phyloP scores from a whole-genome alignment of 2,797 vertebrate genomes.

The Xiphorhynchus erythropygius region DNA sequence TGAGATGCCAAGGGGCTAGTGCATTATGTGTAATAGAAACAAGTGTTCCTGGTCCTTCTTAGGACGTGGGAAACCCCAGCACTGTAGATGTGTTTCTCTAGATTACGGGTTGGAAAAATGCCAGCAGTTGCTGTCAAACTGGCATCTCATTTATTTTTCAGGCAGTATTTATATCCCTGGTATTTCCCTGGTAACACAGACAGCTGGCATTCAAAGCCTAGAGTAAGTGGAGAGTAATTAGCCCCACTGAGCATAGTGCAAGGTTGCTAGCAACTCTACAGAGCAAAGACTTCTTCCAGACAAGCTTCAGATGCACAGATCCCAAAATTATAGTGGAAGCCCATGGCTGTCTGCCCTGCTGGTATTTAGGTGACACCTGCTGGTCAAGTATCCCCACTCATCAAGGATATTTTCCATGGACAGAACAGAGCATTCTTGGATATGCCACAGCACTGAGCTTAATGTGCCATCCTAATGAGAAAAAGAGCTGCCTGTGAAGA shows the following conservation, averaged over 20 bases:
- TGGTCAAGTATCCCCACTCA: not conserved
- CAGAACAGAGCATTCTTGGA: not conserved
- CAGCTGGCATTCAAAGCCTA: not conserved
- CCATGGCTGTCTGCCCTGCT: accelerated
- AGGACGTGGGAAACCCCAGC: accelerated
- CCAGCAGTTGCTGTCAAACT: not conserved
- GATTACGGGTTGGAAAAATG: not conserved
- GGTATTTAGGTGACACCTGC: constrained; percentile 3
- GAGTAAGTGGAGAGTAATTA: not conserved
- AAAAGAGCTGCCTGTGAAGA: not conserved
- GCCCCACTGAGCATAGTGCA: not conserved
- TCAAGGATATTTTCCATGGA: not conserved
- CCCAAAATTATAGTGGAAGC: not conserved
- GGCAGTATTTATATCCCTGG: accelerated
- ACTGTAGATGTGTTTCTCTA: not conserved
- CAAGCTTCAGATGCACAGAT: not conserved
- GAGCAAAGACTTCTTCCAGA: not conserved
- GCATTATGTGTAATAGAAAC: not conserved
- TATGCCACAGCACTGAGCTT: not conserved
- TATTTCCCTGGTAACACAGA: not conserved
- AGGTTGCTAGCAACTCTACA: not conserved
- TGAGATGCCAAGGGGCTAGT: not conserved
- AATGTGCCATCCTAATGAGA: not conserved
- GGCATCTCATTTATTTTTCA: not conserved
- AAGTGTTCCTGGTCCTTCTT: not conserved